A percentile compares a stretch with the other conserved stretches of the same genome.
Evolutionary conservation across 2,797 vertebrate species (phyloP).

Genomic region (Psittacula derbiana): DNA sequence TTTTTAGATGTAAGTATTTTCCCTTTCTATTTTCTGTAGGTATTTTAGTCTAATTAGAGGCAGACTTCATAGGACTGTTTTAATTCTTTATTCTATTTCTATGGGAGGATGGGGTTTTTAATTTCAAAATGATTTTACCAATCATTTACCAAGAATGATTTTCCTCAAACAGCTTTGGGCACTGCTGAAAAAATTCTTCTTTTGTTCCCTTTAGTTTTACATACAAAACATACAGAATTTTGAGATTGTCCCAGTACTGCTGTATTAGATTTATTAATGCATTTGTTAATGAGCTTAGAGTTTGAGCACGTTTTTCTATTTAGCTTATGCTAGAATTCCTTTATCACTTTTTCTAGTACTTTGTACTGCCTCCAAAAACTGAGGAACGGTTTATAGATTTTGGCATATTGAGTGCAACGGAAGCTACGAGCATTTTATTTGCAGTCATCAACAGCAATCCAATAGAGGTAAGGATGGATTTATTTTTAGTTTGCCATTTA

Average conservation of each 20-base stretch:
- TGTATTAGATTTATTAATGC: not conserved
- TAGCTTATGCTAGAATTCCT: not conserved
- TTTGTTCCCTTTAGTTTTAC: not conserved
- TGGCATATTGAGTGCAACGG: conserved; percentile 91
- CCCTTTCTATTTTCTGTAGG: not conserved
- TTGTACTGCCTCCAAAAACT: conserved; percentile 88
- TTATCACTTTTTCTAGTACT: conserved; percentile 80
- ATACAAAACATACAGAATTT: not conserved
- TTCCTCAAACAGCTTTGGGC: not conserved
- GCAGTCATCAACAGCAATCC: conserved; percentile 96
- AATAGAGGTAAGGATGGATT: conserved; percentile 87
- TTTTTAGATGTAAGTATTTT: conserved; percentile 92
- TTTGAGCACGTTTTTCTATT: not conserved
- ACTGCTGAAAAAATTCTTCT: not conserved
- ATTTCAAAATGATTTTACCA: not conserved
- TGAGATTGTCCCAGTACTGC: not conserved
- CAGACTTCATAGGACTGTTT: not conserved
- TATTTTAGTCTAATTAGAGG: not conserved
- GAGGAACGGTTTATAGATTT: conserved; percentile 92
- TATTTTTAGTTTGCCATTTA: not conserved
- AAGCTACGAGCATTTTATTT: conserved; percentile 90
- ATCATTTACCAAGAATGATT: not conserved
- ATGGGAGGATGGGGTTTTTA: not conserved
- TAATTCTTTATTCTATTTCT: not conserved
- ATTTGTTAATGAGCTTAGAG: not conserved